phyloP scores from a whole-genome alignment of 1,140 invertebrate genomes.

The Lutraria rhynchaena region DNA sequence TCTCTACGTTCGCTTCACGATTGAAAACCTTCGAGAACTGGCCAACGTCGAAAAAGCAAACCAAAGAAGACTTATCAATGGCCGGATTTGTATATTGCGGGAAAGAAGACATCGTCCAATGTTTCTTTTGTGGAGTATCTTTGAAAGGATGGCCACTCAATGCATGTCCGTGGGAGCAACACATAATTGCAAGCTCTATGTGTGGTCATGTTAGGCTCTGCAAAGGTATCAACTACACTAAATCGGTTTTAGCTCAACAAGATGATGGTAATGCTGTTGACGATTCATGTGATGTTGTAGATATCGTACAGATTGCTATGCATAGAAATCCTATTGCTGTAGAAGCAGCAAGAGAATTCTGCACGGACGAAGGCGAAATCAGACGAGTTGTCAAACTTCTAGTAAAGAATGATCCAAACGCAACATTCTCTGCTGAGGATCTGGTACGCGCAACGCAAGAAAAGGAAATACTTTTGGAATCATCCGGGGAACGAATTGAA shows the following conservation, averaged over 20 bases:
- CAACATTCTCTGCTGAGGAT: not conserved
- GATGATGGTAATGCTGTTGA: not conserved
- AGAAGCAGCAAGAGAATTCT: not conserved
- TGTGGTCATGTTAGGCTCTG: conserved; percentile 1
- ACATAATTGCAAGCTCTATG: not conserved
- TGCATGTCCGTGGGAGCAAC: conserved; percentile 10
- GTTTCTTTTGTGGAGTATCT: not conserved
- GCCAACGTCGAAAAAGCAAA: not conserved
- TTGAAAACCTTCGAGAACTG: not conserved
- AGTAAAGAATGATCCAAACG: not conserved
- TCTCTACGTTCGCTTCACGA: not conserved
- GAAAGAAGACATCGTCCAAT: not conserved
- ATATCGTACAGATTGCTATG: not conserved
- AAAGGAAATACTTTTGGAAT: not conserved
- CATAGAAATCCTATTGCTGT: not conserved
- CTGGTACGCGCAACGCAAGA: not conserved
- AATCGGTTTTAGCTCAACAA: not conserved
- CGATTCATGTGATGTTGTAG: conserved; percentile 1
- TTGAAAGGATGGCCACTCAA: not conserved
- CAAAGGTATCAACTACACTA: conserved; percentile 6
- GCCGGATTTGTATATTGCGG: conserved; percentile 67
- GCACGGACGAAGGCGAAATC: not conserved
- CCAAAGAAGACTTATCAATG: conserved; percentile 1
- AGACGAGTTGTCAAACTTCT: not conserved
- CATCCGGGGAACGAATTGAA: not conserved